Evolutionary conservation across 2,888 invertebrate species (phyloP).

Genomic region (Ennomos erosarius): DNA sequence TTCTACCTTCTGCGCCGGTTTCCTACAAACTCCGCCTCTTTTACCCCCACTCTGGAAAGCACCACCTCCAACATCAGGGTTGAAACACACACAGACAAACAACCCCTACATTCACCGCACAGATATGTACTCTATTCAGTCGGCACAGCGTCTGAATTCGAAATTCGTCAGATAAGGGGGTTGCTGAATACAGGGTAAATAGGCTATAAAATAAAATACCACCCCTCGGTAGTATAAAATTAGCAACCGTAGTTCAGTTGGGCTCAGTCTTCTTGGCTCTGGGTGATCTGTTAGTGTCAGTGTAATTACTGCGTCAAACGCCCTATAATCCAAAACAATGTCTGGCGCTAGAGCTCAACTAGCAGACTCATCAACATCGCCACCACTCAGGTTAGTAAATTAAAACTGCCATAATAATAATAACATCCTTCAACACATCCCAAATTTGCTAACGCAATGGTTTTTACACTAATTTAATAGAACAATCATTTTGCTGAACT

Average conservation of each 20-base stretch:
- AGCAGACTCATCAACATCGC: constrained; percentile 89
- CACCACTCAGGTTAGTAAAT: constrained; percentile 85
- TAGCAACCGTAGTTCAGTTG: constrained; percentile 44
- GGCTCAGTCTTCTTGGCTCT: constrained; percentile 54
- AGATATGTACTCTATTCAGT: constrained; percentile 48
- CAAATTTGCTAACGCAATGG: too few species aligned
- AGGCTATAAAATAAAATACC: constrained; percentile 46
- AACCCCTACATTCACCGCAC: constrained; percentile 23
- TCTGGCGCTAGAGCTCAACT: constrained; percentile 85
- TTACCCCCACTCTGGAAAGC: constrained; percentile 52
- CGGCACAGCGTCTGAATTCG: constrained; percentile 8
- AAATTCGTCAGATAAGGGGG: neutral
- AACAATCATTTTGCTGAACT: too few species aligned
- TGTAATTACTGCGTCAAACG: constrained; percentile 14
- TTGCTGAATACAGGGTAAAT: constrained; percentile 38
- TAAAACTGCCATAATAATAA: neutral
- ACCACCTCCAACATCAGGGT: constrained; percentile 59
- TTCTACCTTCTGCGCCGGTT: constrained; percentile 27
- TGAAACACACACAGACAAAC: constrained; percentile 43
- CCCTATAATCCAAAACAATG: constrained; percentile 50
- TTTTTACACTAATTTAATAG: too few species aligned
- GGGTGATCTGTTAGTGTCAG: constrained; percentile 40
- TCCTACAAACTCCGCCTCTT: constrained; percentile 57
- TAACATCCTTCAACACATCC: neutral
- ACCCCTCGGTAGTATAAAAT: constrained; percentile 71